These are phyloP conservation scores for Lasioglossum zephyrum DNA, from an alignment of 2,888 invertebrate species.

Conservation along the genomic window DNA sequence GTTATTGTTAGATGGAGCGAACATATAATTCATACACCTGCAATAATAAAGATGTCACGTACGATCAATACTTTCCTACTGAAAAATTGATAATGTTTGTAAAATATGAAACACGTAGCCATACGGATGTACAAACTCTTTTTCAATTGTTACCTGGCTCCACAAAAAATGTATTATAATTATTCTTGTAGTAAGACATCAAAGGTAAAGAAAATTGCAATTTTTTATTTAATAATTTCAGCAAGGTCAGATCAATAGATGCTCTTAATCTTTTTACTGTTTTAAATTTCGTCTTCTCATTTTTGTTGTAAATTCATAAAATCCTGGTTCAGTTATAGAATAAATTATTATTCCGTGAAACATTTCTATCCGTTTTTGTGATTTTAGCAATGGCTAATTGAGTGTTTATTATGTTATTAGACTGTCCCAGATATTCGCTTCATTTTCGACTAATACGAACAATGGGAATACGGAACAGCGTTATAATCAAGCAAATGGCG, in stretches of 20 bases:
- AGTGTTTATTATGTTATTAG: neutral
- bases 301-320: no score
- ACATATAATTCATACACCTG: neutral
- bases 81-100: neutral
- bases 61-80: neutral
- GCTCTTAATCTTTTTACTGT: no score
- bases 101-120: neutral
- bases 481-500: no score
- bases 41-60: neutral
- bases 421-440: no score
- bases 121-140: neutral
- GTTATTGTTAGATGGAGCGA: neutral
- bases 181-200: neutral
- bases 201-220: neutral
- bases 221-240: no score
- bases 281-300: no score
- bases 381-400: neutral
- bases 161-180: neutral
- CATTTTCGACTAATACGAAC: no score
- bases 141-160: neutral
- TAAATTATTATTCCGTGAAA: neutral
- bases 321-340: neutral
- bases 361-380: neutral
- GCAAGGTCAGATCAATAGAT: no score
- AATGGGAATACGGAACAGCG: no score